Percentiles rank a stretch among this genome's conserved stretches.
Conservation (phyloP, 2,888 invertebrate genomes). For the Yponomeuta malinellus region DNA sequence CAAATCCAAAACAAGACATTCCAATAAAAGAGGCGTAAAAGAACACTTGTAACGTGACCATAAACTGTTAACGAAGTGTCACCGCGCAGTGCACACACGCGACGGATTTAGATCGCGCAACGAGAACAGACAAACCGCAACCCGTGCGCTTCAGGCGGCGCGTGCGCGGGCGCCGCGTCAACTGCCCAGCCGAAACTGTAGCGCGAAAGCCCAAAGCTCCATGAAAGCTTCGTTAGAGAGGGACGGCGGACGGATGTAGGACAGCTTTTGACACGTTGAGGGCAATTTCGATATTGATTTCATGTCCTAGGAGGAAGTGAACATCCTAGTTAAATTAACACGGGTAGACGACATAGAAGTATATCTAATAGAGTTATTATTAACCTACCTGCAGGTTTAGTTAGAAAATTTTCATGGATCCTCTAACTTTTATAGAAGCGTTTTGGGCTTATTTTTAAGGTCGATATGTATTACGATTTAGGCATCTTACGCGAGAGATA, state of each 20-base stretch:
- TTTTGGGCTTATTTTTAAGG: no score
- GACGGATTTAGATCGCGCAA: conserved; percentile 36
- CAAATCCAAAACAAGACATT: conserved; percentile 1
- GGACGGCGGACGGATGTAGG: conserved; percentile 38
- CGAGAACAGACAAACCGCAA: conserved; percentile 11
- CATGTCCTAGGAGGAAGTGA: not conserved
- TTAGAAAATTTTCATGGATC: no score
- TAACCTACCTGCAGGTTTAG: no score
- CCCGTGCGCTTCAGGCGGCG: conserved; percentile 31
- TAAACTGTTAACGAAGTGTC: conserved; percentile 29
- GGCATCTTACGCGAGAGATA: no score
- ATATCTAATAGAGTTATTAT: no score
- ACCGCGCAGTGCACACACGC: conserved; percentile 25
- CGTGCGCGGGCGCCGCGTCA: conserved; percentile 62
- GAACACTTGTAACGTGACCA: conserved; percentile 31
- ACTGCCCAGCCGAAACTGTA: conserved; percentile 41
- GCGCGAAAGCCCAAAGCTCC: conserved; percentile 28
- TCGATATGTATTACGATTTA: no score
- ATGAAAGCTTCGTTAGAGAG: conserved; percentile 58
- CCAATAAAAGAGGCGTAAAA: conserved; percentile 19
- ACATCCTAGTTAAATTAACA: no score
- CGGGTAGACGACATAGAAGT: no score
- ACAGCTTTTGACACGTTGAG: conserved; percentile 27
- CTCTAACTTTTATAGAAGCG: no score
- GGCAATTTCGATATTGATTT: conserved; percentile 3